Percentiles rank a stretch among this genome's conserved stretches.
These are phyloP conservation scores for Agrochola macilenta DNA, from an alignment of 2,888 invertebrate genomes.

Conservation along the genomic window DNA sequence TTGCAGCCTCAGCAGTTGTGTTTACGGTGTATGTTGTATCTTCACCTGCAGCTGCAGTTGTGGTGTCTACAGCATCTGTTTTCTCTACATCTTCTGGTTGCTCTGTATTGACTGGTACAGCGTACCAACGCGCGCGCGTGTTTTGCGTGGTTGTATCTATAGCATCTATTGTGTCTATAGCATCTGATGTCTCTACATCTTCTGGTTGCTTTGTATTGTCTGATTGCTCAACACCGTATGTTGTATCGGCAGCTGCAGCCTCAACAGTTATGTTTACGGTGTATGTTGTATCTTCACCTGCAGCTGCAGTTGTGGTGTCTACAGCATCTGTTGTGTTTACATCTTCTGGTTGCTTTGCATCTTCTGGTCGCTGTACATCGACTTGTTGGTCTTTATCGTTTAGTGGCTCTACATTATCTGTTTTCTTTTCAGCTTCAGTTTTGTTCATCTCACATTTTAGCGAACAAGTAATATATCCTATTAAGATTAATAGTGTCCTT, in stretches of 20 bases:
- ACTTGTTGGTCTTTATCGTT: neutral
- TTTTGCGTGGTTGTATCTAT: no score
- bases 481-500: slow-evolving; percentile 9
- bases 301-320: neutral
- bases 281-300: neutral
- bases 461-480: slow-evolving; percentile 14
- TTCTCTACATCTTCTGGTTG: neutral
- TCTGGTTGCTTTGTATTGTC: neutral
- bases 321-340: neutral
- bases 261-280: no score
- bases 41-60: no score
- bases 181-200: neutral
- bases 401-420: neutral
- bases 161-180: neutral
- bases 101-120: neutral
- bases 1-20: no score
- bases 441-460: slow-evolving; percentile 13
- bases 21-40: no score
- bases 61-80: no score
- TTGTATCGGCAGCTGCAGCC: neutral
- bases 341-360: neutral
- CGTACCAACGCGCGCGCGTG: no score
- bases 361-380: neutral
- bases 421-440: neutral
- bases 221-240: neutral